Evolutionary conservation across 2,797 vertebrate genomes (phyloP), one percentile per base, ranked within the genome.

Genomic region (Pitangus sulphuratus): DNA sequence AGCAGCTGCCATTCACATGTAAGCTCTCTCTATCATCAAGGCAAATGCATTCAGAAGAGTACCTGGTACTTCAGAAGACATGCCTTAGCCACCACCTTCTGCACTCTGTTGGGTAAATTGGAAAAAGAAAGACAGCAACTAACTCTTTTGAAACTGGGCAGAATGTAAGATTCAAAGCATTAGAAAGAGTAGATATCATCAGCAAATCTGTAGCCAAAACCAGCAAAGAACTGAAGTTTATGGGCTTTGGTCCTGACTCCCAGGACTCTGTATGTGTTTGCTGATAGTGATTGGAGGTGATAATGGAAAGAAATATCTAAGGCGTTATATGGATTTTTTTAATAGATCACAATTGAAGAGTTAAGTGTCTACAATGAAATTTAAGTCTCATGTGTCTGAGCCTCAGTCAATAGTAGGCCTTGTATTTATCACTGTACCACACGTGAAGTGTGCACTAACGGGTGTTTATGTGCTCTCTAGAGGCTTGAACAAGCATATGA

Each of bases 361-460:
- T 82, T 72, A 65, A 87, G 28, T 53, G 45, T 84, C 57, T 57
- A 33, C 19, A 50, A 51, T 54, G 48, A 97, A 95, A 95, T 83
- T 78, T 65, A 85, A 83, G 45, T 87, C 60, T 74, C 5, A 1
- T 48, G 40, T 57, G 31, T 60, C 84, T 50, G n/a, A 78, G 22
- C 3, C 57, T 78, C 83, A 60, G 60, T 83, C 89, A 91, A 25
- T 54, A 91, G 81, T 1, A 77, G 39, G 35, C 30, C 53, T 75
- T 72, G 42, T 61, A 86, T 84, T 91, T 94, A 83, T 80, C 65
- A 81, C 68, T 75, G 21, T 61, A 61, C 61, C 91, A 87, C 20
- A 65, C 16, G 51, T 11, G 61, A 93, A 83, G 4, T 51, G 58
- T 72, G 42, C 57, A 66, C 62, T 64, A 90, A 70, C 69, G 56